phyloP scores from a whole-genome alignment of 2,113 vertebrate genomes.

The Otis tarda region DNA sequence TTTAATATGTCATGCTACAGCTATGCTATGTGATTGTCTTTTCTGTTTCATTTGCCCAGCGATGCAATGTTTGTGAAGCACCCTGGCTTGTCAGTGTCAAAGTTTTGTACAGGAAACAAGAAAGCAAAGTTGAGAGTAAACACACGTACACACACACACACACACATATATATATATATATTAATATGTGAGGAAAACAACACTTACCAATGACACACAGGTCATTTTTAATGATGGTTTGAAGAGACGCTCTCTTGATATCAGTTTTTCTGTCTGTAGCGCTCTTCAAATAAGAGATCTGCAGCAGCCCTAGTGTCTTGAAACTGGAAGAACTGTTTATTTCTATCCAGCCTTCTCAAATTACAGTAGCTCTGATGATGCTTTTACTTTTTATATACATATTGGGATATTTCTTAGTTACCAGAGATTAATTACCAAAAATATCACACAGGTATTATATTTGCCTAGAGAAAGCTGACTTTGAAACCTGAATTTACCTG shows the following conservation, averaged over 20 bases:
- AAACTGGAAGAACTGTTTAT: not conserved
- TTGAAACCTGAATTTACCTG: not conserved
- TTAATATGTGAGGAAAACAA: not conserved
- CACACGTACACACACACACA: fast-evolving
- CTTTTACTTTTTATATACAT: not conserved
- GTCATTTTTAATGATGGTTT: not conserved
- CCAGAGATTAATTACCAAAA: not conserved
- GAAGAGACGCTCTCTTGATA: not conserved
- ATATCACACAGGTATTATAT: not conserved
- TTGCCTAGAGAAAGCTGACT: not conserved
- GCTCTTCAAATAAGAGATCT: not conserved
- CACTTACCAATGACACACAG: not conserved
- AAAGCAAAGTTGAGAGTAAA: not conserved
- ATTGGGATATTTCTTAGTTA: not conserved
- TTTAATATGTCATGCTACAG: not conserved
- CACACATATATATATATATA: too few relatives aligned
- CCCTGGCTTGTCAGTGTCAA: not conserved
- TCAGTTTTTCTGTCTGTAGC: not conserved
- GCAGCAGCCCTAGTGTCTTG: not conserved
- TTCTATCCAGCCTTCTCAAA: not conserved
- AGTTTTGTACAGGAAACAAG: not conserved
- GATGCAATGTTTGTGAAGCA: not conserved
- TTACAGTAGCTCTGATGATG: not conserved
- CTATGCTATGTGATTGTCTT: not conserved
- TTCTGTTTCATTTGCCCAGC: not conserved